phyloP scores from a whole-genome alignment of 2,888 invertebrate species.

The Chloromyia formosa region DNA sequence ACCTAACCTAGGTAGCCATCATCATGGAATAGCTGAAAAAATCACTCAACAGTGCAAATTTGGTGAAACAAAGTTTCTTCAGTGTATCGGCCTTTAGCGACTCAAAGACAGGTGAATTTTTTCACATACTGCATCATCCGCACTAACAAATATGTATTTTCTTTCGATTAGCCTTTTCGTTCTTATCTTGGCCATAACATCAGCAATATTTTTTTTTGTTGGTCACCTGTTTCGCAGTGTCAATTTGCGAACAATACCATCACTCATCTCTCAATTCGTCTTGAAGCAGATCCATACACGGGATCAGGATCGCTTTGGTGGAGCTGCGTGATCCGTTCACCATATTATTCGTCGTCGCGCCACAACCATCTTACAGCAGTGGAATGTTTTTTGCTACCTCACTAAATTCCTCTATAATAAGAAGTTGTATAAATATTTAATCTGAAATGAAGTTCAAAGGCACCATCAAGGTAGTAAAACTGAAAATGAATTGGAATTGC shows the following conservation, averaged over 20 bases:
- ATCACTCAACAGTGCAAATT: too few species aligned
- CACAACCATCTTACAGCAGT: constrained; percentile 17
- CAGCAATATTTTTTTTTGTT: too few species aligned
- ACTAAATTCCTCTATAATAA: constrained; percentile 40
- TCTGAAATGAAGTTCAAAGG: constrained; percentile 39
- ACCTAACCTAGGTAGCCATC: too few species aligned
- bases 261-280: constrained; percentile 33
- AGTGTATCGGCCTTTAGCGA: too few species aligned
- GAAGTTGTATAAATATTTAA: constrained; percentile 37
- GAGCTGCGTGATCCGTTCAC: constrained; percentile 2
- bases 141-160: too few species aligned
- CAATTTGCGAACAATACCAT: constrained; percentile 34
- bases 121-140: too few species aligned
- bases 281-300: background rate
- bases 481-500: constrained; percentile 35
- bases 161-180: too few species aligned
- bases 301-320: background rate
- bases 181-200: too few species aligned
- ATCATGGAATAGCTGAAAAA: too few species aligned
- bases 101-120: too few species aligned
- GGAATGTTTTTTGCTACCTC: constrained; percentile 39
- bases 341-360: background rate
- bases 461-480: constrained; percentile 40
- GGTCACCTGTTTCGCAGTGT: constrained; percentile 20
- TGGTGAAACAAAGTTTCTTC: too few species aligned